phyloP scores from a whole-genome alignment of 2,888 invertebrate species.

The Dolomedes plantarius region DNA sequence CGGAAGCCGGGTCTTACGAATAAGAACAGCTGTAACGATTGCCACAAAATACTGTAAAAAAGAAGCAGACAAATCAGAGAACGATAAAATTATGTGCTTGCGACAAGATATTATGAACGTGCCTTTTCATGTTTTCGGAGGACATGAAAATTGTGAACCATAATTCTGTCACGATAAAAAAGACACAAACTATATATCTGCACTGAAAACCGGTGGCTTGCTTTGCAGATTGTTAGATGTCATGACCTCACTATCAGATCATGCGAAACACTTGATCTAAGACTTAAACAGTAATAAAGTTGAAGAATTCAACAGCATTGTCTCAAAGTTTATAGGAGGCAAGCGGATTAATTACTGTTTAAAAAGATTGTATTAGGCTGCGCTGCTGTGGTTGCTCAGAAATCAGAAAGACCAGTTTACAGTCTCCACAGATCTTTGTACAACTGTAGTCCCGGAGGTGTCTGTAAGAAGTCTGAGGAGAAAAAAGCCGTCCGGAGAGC shows the following conservation, averaged over 20 bases:
- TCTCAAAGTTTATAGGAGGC: too few species aligned
- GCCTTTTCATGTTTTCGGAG: background rate
- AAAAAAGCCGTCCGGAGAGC: too few species aligned
- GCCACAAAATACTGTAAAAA: background rate
- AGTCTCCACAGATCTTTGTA: too few species aligned
- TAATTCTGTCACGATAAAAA: background rate
- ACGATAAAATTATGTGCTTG: background rate
- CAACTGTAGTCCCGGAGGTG: background rate
- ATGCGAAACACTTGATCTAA: background rate
- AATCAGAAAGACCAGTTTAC: background rate
- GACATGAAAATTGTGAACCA: too few species aligned
- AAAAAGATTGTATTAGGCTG: too few species aligned
- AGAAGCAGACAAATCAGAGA: background rate
- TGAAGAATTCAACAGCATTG: too few species aligned
- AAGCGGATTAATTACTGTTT: too few species aligned
- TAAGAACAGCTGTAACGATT: background rate
- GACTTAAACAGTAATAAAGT: too few species aligned
- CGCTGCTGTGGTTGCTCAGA: background rate
- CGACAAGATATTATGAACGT: background rate
- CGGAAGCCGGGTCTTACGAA: background rate
- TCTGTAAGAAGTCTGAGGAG: too few species aligned
- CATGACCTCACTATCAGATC: background rate
- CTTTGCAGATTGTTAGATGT: background rate
- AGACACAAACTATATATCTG: background rate
- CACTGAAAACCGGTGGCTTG: background rate